These are phyloP conservation scores for Lacerta agilis DNA, from an alignment of 2,797 vertebrate genomes.

Conservation along the genomic window DNA sequence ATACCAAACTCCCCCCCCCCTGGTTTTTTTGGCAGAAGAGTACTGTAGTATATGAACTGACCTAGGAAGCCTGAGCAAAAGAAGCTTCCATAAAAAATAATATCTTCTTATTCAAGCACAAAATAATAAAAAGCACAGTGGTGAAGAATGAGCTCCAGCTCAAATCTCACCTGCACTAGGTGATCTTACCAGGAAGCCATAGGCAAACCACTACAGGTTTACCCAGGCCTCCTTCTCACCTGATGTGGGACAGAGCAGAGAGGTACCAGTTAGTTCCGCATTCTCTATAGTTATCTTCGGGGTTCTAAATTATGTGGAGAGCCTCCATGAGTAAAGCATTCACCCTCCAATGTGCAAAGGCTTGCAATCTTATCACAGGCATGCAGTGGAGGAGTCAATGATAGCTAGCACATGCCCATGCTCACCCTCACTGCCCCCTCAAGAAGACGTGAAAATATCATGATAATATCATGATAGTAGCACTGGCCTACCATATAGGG, in stretches of 20 bases:
- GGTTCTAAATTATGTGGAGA: not conserved
- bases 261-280: not conserved
- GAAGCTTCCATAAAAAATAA: not conserved
- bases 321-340: not conserved
- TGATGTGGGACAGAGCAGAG: not conserved
- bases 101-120: not conserved
- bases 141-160: not conserved
- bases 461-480: not conserved
- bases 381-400: too few species aligned
- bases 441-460: not conserved
- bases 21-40: not conserved
- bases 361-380: too few species aligned
- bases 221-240: not conserved
- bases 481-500: not conserved
- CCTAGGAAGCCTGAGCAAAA: not conserved
- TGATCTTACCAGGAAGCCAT: not conserved
- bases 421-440: not conserved
- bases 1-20: not conserved
- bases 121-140: not conserved
- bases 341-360: too few species aligned
- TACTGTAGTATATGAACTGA: accelerated
- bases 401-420: too few species aligned
- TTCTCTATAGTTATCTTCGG: not conserved
- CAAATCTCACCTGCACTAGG: not conserved
- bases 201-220: not conserved